Evolutionary conservation across 2,888 invertebrate species (phyloP).

Genomic region (Lasiommata megera): DNA sequence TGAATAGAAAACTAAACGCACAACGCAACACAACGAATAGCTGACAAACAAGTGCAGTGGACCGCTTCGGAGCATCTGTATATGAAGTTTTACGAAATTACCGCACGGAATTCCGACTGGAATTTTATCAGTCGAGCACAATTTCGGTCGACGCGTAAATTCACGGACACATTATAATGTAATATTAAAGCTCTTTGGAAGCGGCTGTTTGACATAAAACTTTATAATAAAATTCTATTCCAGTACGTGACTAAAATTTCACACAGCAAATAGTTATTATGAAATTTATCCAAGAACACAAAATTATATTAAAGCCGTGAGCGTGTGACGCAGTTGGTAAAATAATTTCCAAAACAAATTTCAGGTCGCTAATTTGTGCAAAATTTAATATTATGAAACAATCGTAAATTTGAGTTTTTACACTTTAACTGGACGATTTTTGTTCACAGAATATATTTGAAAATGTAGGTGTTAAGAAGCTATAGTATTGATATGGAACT

Average conservation of each 20-base stretch:
- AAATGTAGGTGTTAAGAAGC: no score
- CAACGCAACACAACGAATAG: no score
- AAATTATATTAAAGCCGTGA: constrained; percentile 17
- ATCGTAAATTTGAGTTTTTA: background rate
- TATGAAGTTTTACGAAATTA: background rate
- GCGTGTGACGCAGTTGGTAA: constrained; percentile 9
- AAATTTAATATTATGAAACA: constrained; percentile 7
- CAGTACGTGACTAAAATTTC: constrained; percentile 17
- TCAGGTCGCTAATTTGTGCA: constrained; percentile 7
- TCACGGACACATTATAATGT: background rate
- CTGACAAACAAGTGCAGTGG: no score
- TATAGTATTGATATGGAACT: no score
- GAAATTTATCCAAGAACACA: constrained; percentile 23
- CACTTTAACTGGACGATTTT: no score
- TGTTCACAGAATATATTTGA: no score
- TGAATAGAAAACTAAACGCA: no score
- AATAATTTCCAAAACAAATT: constrained; percentile 18
- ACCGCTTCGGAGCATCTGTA: no score
- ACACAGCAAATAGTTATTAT: constrained; percentile 12
- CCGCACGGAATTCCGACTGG: background rate
- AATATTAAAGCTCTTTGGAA: constrained; percentile 2
- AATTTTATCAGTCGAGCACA: background rate
- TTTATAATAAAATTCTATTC: constrained; percentile 11
- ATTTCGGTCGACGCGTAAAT: background rate
- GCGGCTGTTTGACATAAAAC: constrained; percentile 20